Conservation (phyloP, 2,888 invertebrate species). For the Lycia hirtaria region DNA sequence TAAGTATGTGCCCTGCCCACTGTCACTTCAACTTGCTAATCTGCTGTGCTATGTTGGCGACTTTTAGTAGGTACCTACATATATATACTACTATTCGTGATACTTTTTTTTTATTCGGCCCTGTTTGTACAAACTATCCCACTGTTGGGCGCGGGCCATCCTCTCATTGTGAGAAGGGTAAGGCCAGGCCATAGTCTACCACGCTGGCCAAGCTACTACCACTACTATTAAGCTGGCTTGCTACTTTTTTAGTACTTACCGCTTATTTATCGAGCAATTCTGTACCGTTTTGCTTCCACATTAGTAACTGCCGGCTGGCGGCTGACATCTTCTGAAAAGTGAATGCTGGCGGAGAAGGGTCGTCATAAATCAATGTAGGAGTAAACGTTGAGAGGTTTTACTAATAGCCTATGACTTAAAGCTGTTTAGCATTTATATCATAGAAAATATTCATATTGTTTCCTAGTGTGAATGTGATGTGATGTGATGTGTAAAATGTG, state of each 20-base stretch:
- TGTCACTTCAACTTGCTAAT: too few relatives aligned
- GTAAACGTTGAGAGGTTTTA: conserved; percentile 14
- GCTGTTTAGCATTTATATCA: not conserved
- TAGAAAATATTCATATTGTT: not conserved
- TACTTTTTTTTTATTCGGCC: too few relatives aligned
- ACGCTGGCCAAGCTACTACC: not conserved
- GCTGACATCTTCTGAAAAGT: conserved; percentile 25
- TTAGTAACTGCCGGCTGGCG: conserved; percentile 25
- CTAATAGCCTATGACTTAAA: conserved; percentile 11
- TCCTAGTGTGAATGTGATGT: too few relatives aligned
- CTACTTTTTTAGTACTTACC: conserved; percentile 12
- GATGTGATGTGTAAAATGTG: too few relatives aligned
- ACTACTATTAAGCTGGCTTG: not conserved
- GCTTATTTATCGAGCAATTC: conserved; percentile 22
- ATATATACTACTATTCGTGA: too few relatives aligned
- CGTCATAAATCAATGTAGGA: conserved; percentile 27
- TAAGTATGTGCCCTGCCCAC: too few relatives aligned
- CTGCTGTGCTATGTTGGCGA: too few relatives aligned
- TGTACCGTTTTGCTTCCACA: conserved; percentile 15
- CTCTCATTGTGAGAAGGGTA: too few relatives aligned
- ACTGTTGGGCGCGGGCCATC: too few relatives aligned
- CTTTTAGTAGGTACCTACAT: too few relatives aligned
- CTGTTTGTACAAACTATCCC: too few relatives aligned
- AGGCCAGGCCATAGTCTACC: too few relatives aligned
- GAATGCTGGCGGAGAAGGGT: conserved; percentile 19